phyloP scores from a whole-genome alignment of 2,888 invertebrate species.

The Ichneumoninae sp. region DNA sequence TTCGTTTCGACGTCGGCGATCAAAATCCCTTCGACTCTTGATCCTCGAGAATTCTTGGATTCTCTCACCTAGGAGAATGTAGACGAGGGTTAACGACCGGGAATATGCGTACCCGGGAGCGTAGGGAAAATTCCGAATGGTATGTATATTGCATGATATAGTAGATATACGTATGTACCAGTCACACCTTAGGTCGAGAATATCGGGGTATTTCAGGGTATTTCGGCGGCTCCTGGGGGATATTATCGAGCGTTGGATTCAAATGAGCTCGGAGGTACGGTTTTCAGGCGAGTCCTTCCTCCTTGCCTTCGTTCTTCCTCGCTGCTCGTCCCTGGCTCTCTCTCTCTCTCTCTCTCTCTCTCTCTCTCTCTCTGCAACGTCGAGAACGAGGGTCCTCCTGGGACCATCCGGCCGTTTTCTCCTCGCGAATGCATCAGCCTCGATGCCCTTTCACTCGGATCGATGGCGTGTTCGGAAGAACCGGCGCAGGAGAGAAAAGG shows the following conservation, averaged over 20 bases:
- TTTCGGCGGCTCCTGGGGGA: conserved; percentile 76
- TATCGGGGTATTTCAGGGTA: conserved; percentile 62
- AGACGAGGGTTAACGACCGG: conserved; percentile 20
- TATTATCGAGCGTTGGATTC: conserved; percentile 80
- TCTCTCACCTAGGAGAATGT: not conserved
- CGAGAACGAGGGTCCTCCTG: conserved; percentile 71
- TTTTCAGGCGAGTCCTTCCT: conserved; percentile 64
- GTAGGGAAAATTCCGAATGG: conserved; percentile 19
- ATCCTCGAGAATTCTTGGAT: conserved; percentile 19
- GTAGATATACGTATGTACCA: conserved; percentile 6
- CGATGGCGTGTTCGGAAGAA: conserved; percentile 76
- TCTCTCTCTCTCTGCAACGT: conserved; percentile 41
- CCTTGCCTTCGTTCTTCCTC: conserved; percentile 35
- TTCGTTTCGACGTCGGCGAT: not conserved
- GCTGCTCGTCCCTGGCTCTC: conserved; percentile 27
- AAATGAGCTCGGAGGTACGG: conserved; percentile 79
- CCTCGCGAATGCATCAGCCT: conserved; percentile 55
- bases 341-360: no score
- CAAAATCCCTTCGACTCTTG: not conserved
- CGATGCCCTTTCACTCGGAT: conserved; percentile 66
- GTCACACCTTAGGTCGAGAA: conserved; percentile 49
- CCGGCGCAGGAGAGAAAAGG: conserved; percentile 59
- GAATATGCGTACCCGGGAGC: conserved; percentile 15
- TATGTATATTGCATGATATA: not conserved
- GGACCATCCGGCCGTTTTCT: conserved; percentile 69